phyloP scores from a whole-genome alignment of 2,888 invertebrate genomes.

The Drosophila diplacantha region DNA sequence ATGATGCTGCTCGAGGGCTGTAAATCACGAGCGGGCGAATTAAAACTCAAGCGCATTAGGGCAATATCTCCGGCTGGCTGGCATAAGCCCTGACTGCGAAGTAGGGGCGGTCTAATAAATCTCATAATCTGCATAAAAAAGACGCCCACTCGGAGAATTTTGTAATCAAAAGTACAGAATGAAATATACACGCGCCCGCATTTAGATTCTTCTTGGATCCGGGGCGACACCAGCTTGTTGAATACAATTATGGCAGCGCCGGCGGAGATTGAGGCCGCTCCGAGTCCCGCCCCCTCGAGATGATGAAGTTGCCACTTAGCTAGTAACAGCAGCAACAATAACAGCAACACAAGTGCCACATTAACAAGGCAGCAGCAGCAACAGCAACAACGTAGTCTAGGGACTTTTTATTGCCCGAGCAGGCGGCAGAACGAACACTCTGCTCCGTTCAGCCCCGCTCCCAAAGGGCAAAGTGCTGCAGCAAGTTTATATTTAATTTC shows the following conservation, averaged over 20 bases:
- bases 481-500: conserved; percentile 66
- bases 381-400: conserved; percentile 47
- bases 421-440: conserved; percentile 42
- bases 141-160: conserved; percentile 32
- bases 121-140: conserved; percentile 64
- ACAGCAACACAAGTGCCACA: conserved; percentile 61
- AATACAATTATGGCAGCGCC: conserved; percentile 65
- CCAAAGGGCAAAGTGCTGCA: conserved; percentile 50
- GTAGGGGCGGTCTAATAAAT: conserved; percentile 60
- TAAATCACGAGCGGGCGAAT: conserved; percentile 60
- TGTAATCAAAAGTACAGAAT: conserved; percentile 60
- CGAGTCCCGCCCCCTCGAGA: conserved; percentile 37
- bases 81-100: conserved; percentile 32
- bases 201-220: conserved; percentile 33
- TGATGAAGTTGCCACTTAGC: conserved; percentile 68
- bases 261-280: conserved; percentile 57
- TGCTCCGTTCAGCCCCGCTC: conserved; percentile 9
- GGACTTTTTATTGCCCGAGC: conserved; percentile 62
- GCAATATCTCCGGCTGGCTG: conserved; percentile 45
- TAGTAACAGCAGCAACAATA: conserved; percentile 45
- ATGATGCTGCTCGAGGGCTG: conserved; percentile 30
- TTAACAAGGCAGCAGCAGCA: conserved; percentile 61
- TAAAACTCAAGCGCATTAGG: conserved; percentile 62
- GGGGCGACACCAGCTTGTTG: conserved; percentile 69
- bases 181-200: conserved; percentile 35